Conservation (phyloP, 2,113 vertebrate species). For the Mobula hypostoma region DNA sequence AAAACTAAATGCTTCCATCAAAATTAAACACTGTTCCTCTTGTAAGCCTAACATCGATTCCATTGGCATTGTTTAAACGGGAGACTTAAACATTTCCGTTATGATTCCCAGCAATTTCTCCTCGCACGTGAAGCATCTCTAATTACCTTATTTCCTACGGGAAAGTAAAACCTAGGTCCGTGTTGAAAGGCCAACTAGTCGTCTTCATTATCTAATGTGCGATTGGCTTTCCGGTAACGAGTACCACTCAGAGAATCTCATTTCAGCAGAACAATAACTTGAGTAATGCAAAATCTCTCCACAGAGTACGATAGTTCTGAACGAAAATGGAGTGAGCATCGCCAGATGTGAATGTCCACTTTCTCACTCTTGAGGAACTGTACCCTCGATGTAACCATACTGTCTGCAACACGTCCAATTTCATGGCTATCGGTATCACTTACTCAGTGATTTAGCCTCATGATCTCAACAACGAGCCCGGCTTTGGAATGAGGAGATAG, state of each 20-base stretch:
- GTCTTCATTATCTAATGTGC: background rate
- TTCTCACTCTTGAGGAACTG: background rate
- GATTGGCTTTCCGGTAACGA: background rate
- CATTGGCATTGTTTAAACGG: background rate
- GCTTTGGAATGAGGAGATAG: background rate
- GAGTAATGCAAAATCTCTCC: background rate
- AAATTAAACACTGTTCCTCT: background rate
- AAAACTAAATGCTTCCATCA: background rate
- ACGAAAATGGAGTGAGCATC: background rate
- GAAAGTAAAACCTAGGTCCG: background rate
- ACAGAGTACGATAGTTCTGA: background rate
- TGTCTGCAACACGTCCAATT: background rate
- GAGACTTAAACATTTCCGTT: background rate
- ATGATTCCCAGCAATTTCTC: background rate
- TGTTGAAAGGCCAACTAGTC: background rate
- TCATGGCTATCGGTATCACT: background rate
- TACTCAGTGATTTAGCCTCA: background rate
- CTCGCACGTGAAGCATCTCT: background rate
- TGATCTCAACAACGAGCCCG: background rate
- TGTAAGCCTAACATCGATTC: background rate
- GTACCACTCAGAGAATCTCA: background rate
- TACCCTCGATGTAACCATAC: background rate
- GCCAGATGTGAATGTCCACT: background rate
- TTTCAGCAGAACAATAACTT: conserved; percentile 1
- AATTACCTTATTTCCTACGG: background rate